Evolutionary conservation across 2,888 invertebrate genomes (phyloP).

Genomic region (Choreutis nemorana): DNA sequence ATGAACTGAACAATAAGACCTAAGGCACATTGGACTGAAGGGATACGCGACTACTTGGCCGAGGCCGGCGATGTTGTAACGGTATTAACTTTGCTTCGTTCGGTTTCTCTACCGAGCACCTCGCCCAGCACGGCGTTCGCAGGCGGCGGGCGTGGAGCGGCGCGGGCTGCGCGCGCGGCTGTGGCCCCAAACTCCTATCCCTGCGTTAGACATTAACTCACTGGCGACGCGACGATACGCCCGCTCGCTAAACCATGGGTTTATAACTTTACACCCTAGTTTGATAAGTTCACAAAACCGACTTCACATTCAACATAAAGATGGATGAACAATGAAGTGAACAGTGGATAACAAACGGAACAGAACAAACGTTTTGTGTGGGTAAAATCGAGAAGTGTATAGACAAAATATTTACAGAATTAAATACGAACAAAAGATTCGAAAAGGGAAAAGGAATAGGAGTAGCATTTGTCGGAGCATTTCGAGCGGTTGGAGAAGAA

Average conservation of each 20-base stretch:
- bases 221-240: conserved; percentile 33
- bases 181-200: conserved; percentile 58
- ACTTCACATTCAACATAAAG: no score
- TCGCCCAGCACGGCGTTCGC: conserved; percentile 84
- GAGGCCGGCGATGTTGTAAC: conserved; percentile 54
- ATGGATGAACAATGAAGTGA: no score
- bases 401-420: no score
- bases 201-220: conserved; percentile 64
- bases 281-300: no score
- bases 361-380: no score
- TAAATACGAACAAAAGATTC: no score
- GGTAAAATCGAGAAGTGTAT: no score
- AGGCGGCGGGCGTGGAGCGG: conserved; percentile 77
- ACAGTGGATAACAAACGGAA: no score
- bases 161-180: conserved; percentile 45
- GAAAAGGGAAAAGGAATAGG: no score
- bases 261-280: conserved; percentile 31
- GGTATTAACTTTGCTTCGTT: conserved; percentile 71
- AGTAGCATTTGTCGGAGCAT: no score
- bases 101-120: conserved; percentile 74
- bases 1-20: conserved; percentile 59
- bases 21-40: conserved; percentile 61
- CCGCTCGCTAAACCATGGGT: no score
- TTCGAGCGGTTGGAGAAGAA: no score
- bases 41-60: conserved; percentile 64